Base-by-base conservation (phyloP, 1,140 invertebrate species). In the Nymphalis io region DNA sequence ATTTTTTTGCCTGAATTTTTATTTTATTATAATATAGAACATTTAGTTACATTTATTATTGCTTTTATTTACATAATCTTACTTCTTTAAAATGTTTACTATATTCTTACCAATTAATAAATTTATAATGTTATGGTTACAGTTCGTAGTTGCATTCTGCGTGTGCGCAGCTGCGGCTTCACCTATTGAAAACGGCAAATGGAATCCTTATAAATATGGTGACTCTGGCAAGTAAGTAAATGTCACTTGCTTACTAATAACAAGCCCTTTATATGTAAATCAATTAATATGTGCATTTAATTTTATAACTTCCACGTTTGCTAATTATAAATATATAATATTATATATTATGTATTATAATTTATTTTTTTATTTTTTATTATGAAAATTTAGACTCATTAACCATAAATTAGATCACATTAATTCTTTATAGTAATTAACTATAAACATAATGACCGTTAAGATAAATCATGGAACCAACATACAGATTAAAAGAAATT, bases 211-310 rank as follows among this genome's bases (percentile, higher is more conserved):
- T 74, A 85, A 83, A 80, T 90, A 83, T 78, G 89, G 89, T 62
- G 80, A 85, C 48, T 55, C 53, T 77, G 89, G 89, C 79, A 91
- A 89, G 89, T 91, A 83, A 85, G 87, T 89, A 87, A 85, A 87
- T 84, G 79, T 74, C 80, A 87, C 42, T 58, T 57, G 48, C 67
- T 44, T 66, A 58, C 27, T 63, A 53, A 51, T 48, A n/a, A 44
- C 3, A 5, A 59, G 38, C 61, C 48, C 48, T 63, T 63, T 39
- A 16, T 39, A 55, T 55, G n/a, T n/a, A n/a, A n/a, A 55, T 15
- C 12, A 27, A 59, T 59, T 38, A 58, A 38, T 33, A 16, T 51
- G 20, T 62, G 39, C 46, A 38, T 67, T 16, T 51, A 20, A 51
- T 51, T 51, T 51, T 51, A 11, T 51, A 42, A 48, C 53, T 42